Base-by-base conservation (phyloP, 2,888 invertebrate species). In the Eurois occulta region DNA sequence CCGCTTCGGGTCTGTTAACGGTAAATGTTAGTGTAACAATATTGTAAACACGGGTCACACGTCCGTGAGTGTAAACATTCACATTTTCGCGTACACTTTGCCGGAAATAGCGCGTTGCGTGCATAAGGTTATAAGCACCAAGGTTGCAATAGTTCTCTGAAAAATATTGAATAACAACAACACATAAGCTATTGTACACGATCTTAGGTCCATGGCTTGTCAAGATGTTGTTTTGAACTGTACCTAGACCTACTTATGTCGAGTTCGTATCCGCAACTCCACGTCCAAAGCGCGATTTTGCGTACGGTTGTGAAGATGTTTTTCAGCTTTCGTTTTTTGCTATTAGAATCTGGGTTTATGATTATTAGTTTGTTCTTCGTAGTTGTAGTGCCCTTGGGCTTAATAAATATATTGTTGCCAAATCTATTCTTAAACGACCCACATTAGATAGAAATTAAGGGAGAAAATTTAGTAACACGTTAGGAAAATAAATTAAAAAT, bases 11-110 rank as follows among this genome's bases (percentile, higher is more conserved):
- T 7, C 35, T n/a, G n/a, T 48, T 1, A 21, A 60, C 71, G 55
- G 13, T 68, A 65, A 2, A 52, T 86, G 80, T 86, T 75, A n/a
- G 66, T 72, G 79, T 74, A 75, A 72, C 48, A 68, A 62, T 86
- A 64, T 76, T 81, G 83, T 72, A 69, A 83, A 85, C 86, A 55
- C 28, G 32, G 46, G 58, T 41, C 48, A 41, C 66, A 64, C 41
- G 41, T 46, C 48, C 55, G 24, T 1, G 38, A 46, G 11, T 73
- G 41, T 77, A 86, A 83, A 77, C 83, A 86, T 74, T 70, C 43
- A 52, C 18, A 73, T 52, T 85, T 72, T 75, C 67, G 66, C 70
- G 32, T 41, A 32, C 10, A 71, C 62, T 68, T 68, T 21, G 71
- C 71, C 64, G 65, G 41, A 77, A 83, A 77, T 83, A 83, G 52